Evolutionary conservation across 92 coral and sea anemone genomes (phyloP).

Genomic region (Scolanthus callimorphus): DNA sequence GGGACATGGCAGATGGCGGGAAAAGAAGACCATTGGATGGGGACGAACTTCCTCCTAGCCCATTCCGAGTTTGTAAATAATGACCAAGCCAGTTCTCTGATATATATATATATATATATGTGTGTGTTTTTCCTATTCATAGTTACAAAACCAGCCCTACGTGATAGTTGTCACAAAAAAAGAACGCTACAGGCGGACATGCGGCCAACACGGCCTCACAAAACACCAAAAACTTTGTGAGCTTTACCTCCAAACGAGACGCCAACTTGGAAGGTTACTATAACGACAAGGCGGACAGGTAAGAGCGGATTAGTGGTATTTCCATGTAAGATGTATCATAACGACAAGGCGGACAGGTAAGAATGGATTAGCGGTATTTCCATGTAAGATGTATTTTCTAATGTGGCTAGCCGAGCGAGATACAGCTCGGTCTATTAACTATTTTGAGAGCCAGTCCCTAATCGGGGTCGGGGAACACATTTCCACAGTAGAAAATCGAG

Average conservation of each 20-base stretch:
- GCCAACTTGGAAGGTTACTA: constrained; percentile 77
- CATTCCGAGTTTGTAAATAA: no score
- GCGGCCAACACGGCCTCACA: constrained; percentile 45
- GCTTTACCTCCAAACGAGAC: constrained; percentile 66
- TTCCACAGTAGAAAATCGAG: no score
- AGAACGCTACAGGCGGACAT: constrained; percentile 63
- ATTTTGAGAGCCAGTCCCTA: no score
- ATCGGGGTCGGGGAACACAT: no score
- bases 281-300: constrained; percentile 80
- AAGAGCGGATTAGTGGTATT: neutral
- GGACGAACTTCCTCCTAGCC: no score
- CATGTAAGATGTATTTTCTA: neutral
- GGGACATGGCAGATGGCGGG: no score
- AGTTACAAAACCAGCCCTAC: constrained; percentile 32
- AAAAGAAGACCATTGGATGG: no score
- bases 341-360: neutral
- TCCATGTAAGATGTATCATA: neutral
- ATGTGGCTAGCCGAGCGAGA: no score
- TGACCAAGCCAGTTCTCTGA: no score
- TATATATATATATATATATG: no score
- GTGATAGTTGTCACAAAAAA: constrained; percentile 65
- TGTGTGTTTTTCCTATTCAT: no score
- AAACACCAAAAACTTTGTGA: constrained; percentile 61
- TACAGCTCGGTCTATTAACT: no score
- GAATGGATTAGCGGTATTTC: neutral